Evolutionary conservation across 2,888 invertebrate species (phyloP).

Genomic region (Orchesella flavescens): DNA sequence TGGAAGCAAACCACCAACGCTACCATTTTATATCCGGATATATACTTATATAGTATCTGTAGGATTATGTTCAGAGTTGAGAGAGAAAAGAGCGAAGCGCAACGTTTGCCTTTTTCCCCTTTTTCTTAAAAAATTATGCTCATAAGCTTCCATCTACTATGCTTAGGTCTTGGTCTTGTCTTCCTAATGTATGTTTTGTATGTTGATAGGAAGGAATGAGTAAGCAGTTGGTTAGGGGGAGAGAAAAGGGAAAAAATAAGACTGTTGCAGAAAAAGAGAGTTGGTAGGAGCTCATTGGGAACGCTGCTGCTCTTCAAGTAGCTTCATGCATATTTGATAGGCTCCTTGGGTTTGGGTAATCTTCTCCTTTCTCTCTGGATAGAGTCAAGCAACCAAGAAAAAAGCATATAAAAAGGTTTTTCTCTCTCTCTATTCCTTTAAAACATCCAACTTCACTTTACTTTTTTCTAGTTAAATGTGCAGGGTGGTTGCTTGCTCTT

Average conservation of each 20-base stretch:
- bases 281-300: slow-evolving; percentile 63
- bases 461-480: too few relatives aligned
- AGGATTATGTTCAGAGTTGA: slow-evolving; percentile 14
- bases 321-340: slow-evolving; percentile 72
- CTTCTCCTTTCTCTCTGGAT: slow-evolving; percentile 66
- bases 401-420: too few relatives aligned
- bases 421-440: too few relatives aligned
- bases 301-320: slow-evolving; percentile 49
- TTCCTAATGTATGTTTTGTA: slow-evolving; percentile 3
- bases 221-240: slow-evolving; percentile 34
- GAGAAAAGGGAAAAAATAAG: slow-evolving; percentile 4
- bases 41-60: neutral
- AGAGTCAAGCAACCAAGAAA: too few relatives aligned
- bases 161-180: neutral
- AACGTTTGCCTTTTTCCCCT: slow-evolving; percentile 27
- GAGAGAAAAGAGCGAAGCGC: slow-evolving; percentile 1
- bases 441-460: too few relatives aligned
- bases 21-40: slow-evolving; percentile 56
- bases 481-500: too few relatives aligned
- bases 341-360: slow-evolving; percentile 72
- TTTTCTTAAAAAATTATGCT: slow-evolving; percentile 50
- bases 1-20: slow-evolving; percentile 14
- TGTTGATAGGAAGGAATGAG: slow-evolving; percentile 1
- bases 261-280: slow-evolving; percentile 54
- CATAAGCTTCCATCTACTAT: neutral